Evolutionary conservation across 1,140 invertebrate species (phyloP).

Genomic region (Meloidogyne chitwoodi): DNA sequence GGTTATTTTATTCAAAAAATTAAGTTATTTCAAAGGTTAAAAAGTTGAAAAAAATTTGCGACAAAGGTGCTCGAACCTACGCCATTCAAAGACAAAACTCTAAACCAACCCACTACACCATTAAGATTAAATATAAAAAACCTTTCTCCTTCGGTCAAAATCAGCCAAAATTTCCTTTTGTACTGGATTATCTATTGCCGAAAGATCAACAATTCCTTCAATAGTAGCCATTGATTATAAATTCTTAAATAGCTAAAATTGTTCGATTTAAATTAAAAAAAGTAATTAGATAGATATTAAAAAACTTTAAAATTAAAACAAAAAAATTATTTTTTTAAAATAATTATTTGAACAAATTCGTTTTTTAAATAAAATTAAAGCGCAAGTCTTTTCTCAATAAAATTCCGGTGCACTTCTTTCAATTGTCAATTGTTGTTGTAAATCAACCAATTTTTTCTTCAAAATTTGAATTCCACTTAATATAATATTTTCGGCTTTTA

Average conservation of each 20-base stretch:
- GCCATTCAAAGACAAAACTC: too few relatives aligned
- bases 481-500: slow-evolving; percentile 94
- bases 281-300: background rate
- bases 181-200: slow-evolving; percentile 42
- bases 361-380: too few relatives aligned
- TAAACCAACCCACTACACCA: too few relatives aligned
- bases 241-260: too few relatives aligned
- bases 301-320: background rate
- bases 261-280: background rate
- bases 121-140: slow-evolving; percentile 51
- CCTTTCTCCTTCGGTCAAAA: slow-evolving; percentile 52
- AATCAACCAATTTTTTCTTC: slow-evolving; percentile 40
- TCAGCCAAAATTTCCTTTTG: slow-evolving; percentile 51
- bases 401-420: slow-evolving; percentile 23
- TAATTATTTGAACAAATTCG: too few relatives aligned
- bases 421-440: slow-evolving; percentile 33
- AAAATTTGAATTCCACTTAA: slow-evolving; percentile 30
- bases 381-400: background rate
- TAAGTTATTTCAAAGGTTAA: too few relatives aligned
- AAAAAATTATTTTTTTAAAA: background rate
- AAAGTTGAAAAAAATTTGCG: too few relatives aligned
- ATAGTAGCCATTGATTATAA: slow-evolving; percentile 13
- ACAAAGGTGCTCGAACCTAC: too few relatives aligned
- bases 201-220: slow-evolving; percentile 71
- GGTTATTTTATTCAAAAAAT: too few relatives aligned